Conservation (phyloP, 1,140 invertebrate species). For the Hypothenemus hampei region DNA sequence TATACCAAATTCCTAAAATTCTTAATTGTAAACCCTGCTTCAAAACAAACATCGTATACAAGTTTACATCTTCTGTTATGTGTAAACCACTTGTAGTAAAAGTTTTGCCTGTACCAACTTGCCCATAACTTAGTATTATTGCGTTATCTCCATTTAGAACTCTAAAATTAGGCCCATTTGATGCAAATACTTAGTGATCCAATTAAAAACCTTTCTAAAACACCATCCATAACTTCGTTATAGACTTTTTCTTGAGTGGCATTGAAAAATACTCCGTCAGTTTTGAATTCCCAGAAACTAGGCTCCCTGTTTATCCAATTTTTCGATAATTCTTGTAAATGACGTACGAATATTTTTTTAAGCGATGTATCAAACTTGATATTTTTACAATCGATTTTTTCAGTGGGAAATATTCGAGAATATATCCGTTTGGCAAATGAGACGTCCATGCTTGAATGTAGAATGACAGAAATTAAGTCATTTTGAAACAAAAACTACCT, state of each 20-base stretch:
- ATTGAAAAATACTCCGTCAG: constrained; percentile 36
- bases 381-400: constrained; percentile 29
- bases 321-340: constrained; percentile 32
- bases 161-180: constrained; percentile 20
- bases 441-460: too few relatives aligned
- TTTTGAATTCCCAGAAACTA: constrained; percentile 37
- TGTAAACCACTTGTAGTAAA: constrained; percentile 35
- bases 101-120: constrained; percentile 39
- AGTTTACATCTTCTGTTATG: constrained; percentile 33
- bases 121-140: constrained; percentile 33
- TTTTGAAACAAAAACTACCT: too few relatives aligned
- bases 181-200: not conserved
- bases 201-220: constrained; percentile 30
- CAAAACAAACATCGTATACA: not conserved
- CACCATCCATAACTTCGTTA: constrained; percentile 20
- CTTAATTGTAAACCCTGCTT: not conserved
- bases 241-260: constrained; percentile 30
- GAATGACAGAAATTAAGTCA: too few relatives aligned
- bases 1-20: constrained; percentile 36
- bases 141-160: constrained; percentile 31
- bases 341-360: constrained; percentile 33
- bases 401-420: constrained; percentile 33
- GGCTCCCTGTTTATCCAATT: constrained; percentile 3
- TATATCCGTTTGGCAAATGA: constrained; percentile 29
- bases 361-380: constrained; percentile 32